Percentiles rank a stretch among this genome's conserved stretches.
Evolutionary conservation across 2,888 invertebrate species (phyloP).

Genomic region (Gastracanthus pulcherrimus): DNA sequence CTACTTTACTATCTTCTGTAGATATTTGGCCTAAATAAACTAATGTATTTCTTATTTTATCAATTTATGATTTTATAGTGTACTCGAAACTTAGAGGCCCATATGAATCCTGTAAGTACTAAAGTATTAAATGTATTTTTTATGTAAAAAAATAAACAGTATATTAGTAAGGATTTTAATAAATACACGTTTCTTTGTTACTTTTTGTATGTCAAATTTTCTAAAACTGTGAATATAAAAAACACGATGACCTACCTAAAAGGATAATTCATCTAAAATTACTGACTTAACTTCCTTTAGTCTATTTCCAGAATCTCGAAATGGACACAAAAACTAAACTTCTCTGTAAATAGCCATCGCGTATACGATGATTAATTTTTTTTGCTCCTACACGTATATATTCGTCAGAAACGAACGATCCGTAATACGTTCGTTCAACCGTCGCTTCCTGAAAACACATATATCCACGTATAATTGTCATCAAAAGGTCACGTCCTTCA

Average conservation of each 20-base stretch:
- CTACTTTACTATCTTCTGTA: too few species aligned
- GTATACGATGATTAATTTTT: conserved; percentile 17
- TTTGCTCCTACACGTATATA: neutral
- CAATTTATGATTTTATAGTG: too few species aligned
- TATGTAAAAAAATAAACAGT: too few species aligned
- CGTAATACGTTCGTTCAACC: conserved; percentile 27
- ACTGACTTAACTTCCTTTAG: neutral
- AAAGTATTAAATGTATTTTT: too few species aligned
- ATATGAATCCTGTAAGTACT: too few species aligned
- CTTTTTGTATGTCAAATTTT: neutral
- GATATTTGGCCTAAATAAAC: too few species aligned
- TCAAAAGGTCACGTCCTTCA: conserved; percentile 32
- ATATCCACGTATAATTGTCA: conserved; percentile 36
- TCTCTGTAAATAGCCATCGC: neutral
- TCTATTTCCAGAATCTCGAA: neutral
- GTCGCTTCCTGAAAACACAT: conserved; percentile 17
- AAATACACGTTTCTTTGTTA: neutral
- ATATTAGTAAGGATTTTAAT: too few species aligned
- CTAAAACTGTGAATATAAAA: too few species aligned
- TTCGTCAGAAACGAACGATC: neutral
- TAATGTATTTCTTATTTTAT: too few species aligned
- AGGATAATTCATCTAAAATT: conserved; percentile 13
- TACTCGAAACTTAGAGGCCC: too few species aligned
- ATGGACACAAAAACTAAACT: neutral
- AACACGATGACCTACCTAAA: neutral